Evolutionary conservation across 2,113 vertebrate genomes (phyloP).

Genomic region (Ptilonorhynchus violaceus): DNA sequence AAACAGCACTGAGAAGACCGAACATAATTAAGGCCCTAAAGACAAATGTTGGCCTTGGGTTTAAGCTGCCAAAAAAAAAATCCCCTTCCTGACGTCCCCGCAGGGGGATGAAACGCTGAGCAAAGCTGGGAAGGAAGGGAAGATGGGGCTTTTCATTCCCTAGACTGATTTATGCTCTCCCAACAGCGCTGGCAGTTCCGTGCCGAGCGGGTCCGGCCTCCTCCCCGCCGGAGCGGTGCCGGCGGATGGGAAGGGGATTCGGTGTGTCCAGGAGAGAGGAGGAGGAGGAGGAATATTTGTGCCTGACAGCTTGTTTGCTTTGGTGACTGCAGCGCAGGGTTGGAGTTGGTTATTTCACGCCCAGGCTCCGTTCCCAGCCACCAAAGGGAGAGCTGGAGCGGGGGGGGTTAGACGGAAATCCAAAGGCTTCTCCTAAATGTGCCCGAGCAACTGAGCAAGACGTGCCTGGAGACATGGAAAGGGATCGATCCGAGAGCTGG

Average conservation of each 20-base stretch:
- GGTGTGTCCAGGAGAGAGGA: neutral
- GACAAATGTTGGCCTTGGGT: neutral
- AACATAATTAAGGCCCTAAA: neutral
- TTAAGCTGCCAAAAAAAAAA: neutral
- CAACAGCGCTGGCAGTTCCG: constrained; percentile 36
- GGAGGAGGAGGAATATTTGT: neutral
- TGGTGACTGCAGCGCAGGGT: neutral
- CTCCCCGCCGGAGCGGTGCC: neutral
- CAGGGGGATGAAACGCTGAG: constrained; percentile 44
- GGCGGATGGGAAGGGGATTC: constrained; percentile 25
- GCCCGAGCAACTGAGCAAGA: neutral
- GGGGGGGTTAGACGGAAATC: neutral
- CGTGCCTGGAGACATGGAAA: neutral
- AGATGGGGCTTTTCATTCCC: neutral
- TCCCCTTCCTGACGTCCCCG: neutral
- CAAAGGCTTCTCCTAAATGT: neutral
- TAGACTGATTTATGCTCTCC: constrained; percentile 45
- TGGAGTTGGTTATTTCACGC: constrained; percentile 47
- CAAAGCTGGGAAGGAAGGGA: neutral
- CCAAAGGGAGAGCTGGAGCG: neutral
- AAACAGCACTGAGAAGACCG: neutral
- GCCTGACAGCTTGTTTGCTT: constrained; percentile 48
- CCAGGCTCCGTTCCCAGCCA: constrained; percentile 17
- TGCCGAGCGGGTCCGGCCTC: neutral
- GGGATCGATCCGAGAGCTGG: neutral